Percentiles rank a stretch among this genome's conserved stretches.
phyloP scores from a whole-genome alignment of 2,888 invertebrate genomes.

The Scaptomyza cyrtandrae region DNA sequence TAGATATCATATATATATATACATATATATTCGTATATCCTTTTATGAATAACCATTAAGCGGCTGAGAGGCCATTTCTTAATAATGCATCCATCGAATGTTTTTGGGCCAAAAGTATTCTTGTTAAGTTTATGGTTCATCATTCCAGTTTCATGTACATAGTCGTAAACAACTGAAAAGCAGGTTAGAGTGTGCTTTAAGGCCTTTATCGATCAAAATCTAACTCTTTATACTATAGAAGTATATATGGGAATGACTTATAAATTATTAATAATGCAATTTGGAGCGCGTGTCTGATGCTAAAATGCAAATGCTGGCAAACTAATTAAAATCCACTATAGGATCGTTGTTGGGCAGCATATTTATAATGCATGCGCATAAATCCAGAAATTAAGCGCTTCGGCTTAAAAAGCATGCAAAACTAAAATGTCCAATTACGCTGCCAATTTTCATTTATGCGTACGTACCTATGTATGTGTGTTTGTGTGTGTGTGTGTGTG shows the following conservation, averaged over 20 bases:
- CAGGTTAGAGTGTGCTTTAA: neutral
- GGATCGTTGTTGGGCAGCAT: conserved; percentile 41
- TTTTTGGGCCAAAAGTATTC: conserved; percentile 6
- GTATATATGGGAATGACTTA: conserved; percentile 4
- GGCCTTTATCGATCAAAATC: neutral
- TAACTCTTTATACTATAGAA: no score
- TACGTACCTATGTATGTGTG: neutral
- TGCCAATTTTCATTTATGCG: conserved; percentile 30
- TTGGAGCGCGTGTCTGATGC: conserved; percentile 30
- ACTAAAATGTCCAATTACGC: conserved; percentile 69
- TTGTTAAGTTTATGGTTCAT: conserved; percentile 38
- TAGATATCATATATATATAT: neutral
- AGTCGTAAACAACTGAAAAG: neutral
- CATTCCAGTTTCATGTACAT: no score
- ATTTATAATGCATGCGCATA: conserved; percentile 72
- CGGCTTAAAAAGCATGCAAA: conserved; percentile 63
- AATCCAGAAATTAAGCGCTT: conserved; percentile 64
- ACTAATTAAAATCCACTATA: conserved; percentile 65
- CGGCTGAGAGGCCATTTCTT: neutral
- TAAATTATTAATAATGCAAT: conserved; percentile 57
- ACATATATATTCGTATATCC: conserved; percentile 1
- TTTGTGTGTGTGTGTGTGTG: conserved; percentile 2
- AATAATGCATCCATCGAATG: conserved; percentile 22
- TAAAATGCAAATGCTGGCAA: conserved; percentile 46
- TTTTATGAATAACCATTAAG: conserved; percentile 49